phyloP scores from a whole-genome alignment of 2,888 invertebrate genomes.

The Epirrhoe alternata region DNA sequence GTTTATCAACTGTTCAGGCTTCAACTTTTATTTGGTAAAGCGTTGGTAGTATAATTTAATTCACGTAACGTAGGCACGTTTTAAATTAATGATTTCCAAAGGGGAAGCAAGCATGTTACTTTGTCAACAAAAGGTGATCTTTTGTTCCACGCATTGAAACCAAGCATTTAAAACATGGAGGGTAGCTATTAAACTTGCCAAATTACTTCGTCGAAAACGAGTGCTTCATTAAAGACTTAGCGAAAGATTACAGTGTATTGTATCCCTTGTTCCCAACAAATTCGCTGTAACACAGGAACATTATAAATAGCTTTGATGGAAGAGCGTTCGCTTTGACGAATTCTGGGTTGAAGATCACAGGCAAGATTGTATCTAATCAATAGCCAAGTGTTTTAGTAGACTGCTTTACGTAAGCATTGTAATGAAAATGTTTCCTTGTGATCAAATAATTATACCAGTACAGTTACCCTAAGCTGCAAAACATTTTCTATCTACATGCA shows the following conservation, averaged over 20 bases:
- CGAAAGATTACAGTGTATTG: conserved; percentile 49
- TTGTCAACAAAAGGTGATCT: conserved; percentile 30
- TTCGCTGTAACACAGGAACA: conserved; percentile 27
- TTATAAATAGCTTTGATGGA: conserved; percentile 35
- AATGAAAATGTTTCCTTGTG: background rate
- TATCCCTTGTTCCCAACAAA: conserved; percentile 41
- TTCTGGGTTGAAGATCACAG: conserved; percentile 34
- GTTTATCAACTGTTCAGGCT: background rate
- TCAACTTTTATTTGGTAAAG: conserved; percentile 7
- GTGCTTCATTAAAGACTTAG: conserved; percentile 54
- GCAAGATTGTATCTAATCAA: conserved; percentile 30
- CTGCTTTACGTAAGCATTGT: conserved; percentile 20
- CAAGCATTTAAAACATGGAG: conserved; percentile 36
- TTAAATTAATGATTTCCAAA: conserved; percentile 39
- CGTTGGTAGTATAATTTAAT: conserved; percentile 9
- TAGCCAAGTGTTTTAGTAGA: conserved; percentile 22
- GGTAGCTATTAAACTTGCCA: conserved; percentile 48
- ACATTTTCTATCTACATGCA: no score
- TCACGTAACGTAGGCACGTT: conserved; percentile 4
- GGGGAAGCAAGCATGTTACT: conserved; percentile 14
- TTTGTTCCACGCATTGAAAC: conserved; percentile 37
- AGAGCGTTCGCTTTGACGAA: conserved; percentile 41
- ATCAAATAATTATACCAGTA: background rate
- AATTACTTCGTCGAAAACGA: conserved; percentile 53
- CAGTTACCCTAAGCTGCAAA: no score